Conservation (phyloP, 2,888 invertebrate genomes). For the Idaea dimidiata region DNA sequence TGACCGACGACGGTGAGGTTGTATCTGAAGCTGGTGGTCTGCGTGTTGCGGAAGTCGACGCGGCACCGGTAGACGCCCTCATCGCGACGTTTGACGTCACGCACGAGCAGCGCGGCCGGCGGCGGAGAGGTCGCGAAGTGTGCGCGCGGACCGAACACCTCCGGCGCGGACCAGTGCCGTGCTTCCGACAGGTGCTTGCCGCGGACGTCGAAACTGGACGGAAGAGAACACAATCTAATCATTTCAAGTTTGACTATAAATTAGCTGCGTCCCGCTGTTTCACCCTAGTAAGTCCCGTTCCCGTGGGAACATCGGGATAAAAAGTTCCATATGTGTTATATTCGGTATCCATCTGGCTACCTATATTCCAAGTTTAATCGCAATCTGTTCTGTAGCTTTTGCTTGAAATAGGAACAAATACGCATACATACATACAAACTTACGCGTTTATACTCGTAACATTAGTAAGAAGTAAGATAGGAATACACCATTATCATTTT, state of each 20-base stretch:
- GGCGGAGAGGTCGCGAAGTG: conserved; percentile 90
- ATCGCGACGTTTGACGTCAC: conserved; percentile 91
- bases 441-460: too few relatives aligned
- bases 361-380: too few relatives aligned
- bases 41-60: conserved; percentile 94
- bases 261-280: too few relatives aligned
- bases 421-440: too few relatives aligned
- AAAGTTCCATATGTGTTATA: too few relatives aligned
- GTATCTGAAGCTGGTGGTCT: conserved; percentile 93
- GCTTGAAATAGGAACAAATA: too few relatives aligned
- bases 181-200: conserved; percentile 90
- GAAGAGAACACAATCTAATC: conserved; percentile 84
- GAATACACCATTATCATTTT: conserved; percentile 1
- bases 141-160: conserved; percentile 92
- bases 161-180: conserved; percentile 91
- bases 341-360: too few relatives aligned
- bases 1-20: conserved; percentile 95
- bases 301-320: too few relatives aligned
- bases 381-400: too few relatives aligned
- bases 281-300: too few relatives aligned
- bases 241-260: too few relatives aligned
- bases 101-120: conserved; percentile 87
- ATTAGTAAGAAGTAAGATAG: too few relatives aligned
- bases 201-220: conserved; percentile 93
- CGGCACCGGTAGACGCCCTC: conserved; percentile 94